These are phyloP conservation scores for Achatina immaculata DNA, from an alignment of 1,140 invertebrate genomes.

Conservation along the genomic window DNA sequence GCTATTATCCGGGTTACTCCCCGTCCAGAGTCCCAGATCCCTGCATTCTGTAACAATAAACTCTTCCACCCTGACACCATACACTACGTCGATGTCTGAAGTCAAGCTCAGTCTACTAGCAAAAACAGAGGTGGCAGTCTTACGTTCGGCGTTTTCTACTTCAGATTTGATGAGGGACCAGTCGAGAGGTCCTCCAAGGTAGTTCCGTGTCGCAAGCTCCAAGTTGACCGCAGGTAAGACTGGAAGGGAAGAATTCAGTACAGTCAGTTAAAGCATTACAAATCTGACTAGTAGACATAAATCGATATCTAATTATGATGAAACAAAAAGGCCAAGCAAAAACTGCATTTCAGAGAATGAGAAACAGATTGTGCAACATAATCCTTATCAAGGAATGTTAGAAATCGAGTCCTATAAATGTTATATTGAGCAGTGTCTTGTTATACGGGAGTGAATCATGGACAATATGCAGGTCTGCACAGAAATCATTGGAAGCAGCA, in stretches of 20 bases:
- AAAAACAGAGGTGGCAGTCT: conserved; percentile 51
- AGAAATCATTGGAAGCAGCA: too few relatives aligned
- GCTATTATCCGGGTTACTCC: conserved; percentile 55
- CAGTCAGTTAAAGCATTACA: not conserved
- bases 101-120: conserved; percentile 53
- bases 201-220: conserved; percentile 66
- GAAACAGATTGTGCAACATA: not conserved
- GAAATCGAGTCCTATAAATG: too few relatives aligned
- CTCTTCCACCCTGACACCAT: conserved; percentile 63
- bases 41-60: conserved; percentile 63
- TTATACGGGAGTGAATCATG: too few relatives aligned
- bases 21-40: conserved; percentile 61
- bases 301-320: not conserved
- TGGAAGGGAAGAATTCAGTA: conserved; percentile 47
- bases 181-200: conserved; percentile 63
- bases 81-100: conserved; percentile 53
- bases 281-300: not conserved
- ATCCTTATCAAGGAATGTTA: not conserved
- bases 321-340: too few relatives aligned
- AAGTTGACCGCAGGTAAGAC: conserved; percentile 64
- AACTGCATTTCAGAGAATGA: too few relatives aligned
- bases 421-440: too few relatives aligned
- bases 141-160: conserved; percentile 53
- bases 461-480: too few relatives aligned
- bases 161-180: conserved; percentile 50